Percentiles rank a stretch among this genome's conserved stretches.
phyloP scores from a whole-genome alignment of 2,888 invertebrate genomes.

The Tipula helvola region DNA sequence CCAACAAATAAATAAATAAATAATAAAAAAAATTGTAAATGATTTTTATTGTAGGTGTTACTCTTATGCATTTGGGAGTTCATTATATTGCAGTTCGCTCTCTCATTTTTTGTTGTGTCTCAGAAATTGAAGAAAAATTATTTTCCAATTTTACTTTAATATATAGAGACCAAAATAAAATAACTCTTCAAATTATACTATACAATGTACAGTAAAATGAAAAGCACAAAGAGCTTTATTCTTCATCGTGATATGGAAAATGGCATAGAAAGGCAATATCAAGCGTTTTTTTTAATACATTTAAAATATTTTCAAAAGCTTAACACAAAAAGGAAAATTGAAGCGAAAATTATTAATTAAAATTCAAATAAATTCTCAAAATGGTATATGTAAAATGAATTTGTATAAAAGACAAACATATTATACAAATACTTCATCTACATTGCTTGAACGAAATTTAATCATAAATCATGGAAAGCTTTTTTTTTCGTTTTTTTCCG shows the following conservation, averaged over 20 bases:
- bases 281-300: neutral
- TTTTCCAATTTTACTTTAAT: neutral
- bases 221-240: neutral
- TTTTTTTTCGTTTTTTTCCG: neutral
- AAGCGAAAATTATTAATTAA: neutral
- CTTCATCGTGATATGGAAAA: neutral
- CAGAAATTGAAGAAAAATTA: neutral
- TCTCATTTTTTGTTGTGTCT: neutral
- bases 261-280: neutral
- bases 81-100: neutral
- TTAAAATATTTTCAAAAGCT: neutral
- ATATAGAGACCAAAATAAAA: neutral
- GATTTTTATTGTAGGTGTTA: neutral
- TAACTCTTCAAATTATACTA: neutral
- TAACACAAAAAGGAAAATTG: neutral
- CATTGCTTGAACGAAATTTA: neutral
- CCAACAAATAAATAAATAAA: neutral
- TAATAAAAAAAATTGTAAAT: neutral
- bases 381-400: neutral
- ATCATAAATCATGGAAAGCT: neutral
- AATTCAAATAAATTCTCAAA: neutral
- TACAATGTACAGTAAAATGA: neutral
- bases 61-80: neutral
- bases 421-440: neutral
- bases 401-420: neutral